phyloP scores from a whole-genome alignment of 1,140 invertebrate genomes.

The Elymnias hypermnestra region DNA sequence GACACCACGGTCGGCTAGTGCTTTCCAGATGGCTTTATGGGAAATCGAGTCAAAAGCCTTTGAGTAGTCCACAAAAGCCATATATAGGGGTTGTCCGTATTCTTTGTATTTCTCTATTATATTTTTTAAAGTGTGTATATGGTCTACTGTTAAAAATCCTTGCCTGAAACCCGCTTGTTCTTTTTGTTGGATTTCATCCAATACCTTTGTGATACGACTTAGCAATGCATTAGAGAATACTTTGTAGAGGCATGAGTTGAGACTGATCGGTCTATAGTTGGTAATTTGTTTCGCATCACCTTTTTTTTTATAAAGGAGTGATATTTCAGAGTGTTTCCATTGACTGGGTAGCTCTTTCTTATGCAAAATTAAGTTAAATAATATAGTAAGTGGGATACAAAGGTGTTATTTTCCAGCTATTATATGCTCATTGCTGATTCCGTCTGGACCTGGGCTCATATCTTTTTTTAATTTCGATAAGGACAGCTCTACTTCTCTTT shows the following conservation, averaged over 20 bases:
- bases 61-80: neutral
- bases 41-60: conserved; percentile 1
- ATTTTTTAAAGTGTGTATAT: no score
- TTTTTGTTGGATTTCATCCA: conserved; percentile 13
- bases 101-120: neutral
- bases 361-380: conserved; percentile 17
- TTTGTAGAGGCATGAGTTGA: conserved; percentile 22
- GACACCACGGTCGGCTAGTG: no score
- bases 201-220: no score
- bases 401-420: conserved; percentile 1
- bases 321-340: conserved; percentile 22
- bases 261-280: conserved; percentile 28
- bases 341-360: conserved; percentile 14
- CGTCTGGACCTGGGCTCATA: no score
- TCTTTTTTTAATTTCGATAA: conserved; percentile 11
- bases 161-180: conserved; percentile 20
- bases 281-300: conserved; percentile 20
- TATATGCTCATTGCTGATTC: conserved; percentile 11
- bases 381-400: conserved; percentile 1
- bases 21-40: no score
- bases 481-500: neutral
- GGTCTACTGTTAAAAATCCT: no score
- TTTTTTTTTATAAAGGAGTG: conserved; percentile 25
- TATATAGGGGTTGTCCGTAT: neutral
- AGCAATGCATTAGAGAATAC: conserved; percentile 16